Base-by-base conservation (phyloP, 2,113 vertebrate genomes). In the Salvator merianae region DNA sequence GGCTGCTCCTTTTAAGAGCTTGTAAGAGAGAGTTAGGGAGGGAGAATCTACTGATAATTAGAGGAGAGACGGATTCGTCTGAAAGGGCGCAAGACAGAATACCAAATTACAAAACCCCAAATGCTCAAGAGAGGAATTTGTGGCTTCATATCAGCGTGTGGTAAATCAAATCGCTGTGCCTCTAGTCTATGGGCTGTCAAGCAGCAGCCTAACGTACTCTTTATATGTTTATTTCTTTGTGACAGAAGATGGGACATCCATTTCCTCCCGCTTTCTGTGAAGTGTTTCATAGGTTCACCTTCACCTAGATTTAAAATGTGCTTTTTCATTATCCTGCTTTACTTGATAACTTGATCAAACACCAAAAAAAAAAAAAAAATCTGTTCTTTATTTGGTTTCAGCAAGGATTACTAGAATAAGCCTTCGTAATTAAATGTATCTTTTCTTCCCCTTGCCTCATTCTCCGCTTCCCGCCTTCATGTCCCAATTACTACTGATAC, bases 391-490 rank as follows among this genome's bases (percentile, higher is more conserved):
- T 94, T 95, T 92, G 89, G 90, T 91, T 95, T 89, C 90, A 88
- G 63, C 88, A 89, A 88, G 89, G 92, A 95, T 95, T 93, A 93
- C 90, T 1, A 0, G 90, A 92, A 88, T 92, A 92, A 93, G 90
- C 88, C 90, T 91, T 87, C 87, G 89, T 94, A 94, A 94, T 94
- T 94, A 93, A 94, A 84, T 94, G 91, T 94, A 94, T 92, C 89
- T 84, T 87, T 84, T 85, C 88, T 87, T 66, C 86, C 43, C 65
- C 40, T 47, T 38, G 43, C 79, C 73, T 88, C 88, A 59, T 75
- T 0, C 0, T 53, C 74, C 90, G 88, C 87, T 90, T 81, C 86
- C 87, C 81, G 85, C 90, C 86, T 92, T 79, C 84, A 71, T n/a
- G 7, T 93, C 91, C 93, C 91, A 94, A 91, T 94, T 93, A 94